Base-by-base conservation (phyloP, 1,140 invertebrate species). In the Cotesia typhae region DNA sequence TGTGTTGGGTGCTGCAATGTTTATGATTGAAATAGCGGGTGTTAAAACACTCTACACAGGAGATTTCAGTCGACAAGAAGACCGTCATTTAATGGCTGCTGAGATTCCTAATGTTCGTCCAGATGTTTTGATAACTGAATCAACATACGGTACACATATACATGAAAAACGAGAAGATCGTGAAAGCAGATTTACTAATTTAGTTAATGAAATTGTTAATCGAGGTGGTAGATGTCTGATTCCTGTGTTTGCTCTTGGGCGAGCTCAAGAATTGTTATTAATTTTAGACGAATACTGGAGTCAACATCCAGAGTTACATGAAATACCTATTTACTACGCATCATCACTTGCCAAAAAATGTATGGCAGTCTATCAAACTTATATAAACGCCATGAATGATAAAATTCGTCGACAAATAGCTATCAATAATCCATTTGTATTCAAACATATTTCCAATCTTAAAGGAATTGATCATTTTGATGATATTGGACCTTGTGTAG, bases 391-490 rank as follows among this genome's bases (percentile, higher is more conserved):
- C 0, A 99, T 99, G 98, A 99, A 99, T 84, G 96, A 99, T 77
- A 93, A 94, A 81, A 99, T 99, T 76, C 90, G 94, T 17, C 85
- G 96, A 5, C 98, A 99, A 87, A 99, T 99, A 79, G 95, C 96
- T 0, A 94, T 99, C 41, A 98, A 98, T 83, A 99, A 99, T 89
- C 98, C 98, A 0, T 99, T 99, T 88, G 95, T 99, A 2, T 99
- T 99, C 85, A 95, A 98, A 79, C 98, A 99, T 81, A 99, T 99
- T 76, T 98, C 96, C 4, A 99, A 99, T 88, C 87, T 99, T 0
- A 99, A 99, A 92, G 97, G 97, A 35, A 99, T 99, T 80, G 98
- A 99, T 85, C 97, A 99, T 84, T 99, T 99, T 87, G 98, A 99
- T 81, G 98, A 99, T 83, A 96, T 99, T 76, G 98, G 98, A 0